Evolutionary conservation across 35 echinoderm and acorn worm genomes (phyloP), one percentile per base, ranked within the genome.

Genomic region (Lytechinus variegatus): DNA sequence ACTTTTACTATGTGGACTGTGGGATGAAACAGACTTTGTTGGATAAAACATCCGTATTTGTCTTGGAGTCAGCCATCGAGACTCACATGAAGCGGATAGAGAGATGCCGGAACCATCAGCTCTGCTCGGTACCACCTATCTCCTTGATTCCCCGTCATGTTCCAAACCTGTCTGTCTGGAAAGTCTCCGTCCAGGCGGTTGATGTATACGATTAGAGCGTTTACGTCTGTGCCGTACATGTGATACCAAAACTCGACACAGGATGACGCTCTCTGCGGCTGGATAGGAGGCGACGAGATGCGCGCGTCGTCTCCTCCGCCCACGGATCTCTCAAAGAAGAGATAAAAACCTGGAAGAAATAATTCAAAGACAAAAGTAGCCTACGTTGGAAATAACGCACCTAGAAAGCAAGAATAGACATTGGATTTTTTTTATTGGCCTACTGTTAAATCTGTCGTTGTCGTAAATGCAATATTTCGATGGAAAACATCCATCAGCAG

Each of bases 161-260:
- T 96, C 95, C 95, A 96, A 52, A 87, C 55, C 60, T 95, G 97
- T 71, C 87, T 6, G 6, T 51, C 19, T 57, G 94, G 5, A 95
- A 24, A 71, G 56, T 95, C 86, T 10, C 95, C 79, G 27, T 56
- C 91, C 53, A 86, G 28, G 11, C 86, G 95, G 52, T 95, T 92
- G 52, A 99, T 86, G 79, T 97, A 99, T 7, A 99, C 97, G 24
- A 93, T 92, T 21, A 99, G 93, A 0, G 86, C 58, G 86, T 99
- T 97, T 0, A 99, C 96, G 56, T 96, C 97, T 5, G 89, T 55
- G 11, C 98, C 98, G 28, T 97, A 99, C 98, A 99, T 99, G 72
- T 99, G 98, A 61, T 96, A 99, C 98, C 98, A 99, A 61, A 99
- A 99, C 89, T 96, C 95, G 24, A 99, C 21, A 56, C 98, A 99